Percentiles rank a stretch among this genome's conserved stretches.
These are phyloP conservation scores for Polydrusus pterygomalis DNA, from an alignment of 2,888 invertebrate species.

Conservation along the genomic window DNA sequence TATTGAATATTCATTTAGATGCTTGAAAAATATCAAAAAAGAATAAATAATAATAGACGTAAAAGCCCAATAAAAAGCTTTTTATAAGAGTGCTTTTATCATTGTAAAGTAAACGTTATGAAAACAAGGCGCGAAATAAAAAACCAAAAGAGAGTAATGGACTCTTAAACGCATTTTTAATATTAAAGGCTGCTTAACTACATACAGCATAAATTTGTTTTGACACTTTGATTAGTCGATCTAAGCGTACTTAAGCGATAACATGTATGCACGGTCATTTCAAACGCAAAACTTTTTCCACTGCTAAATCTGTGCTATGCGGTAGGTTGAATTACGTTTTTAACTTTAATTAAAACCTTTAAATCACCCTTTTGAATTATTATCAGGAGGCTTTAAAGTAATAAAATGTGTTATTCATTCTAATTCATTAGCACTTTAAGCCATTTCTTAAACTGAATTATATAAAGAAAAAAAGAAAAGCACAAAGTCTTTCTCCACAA, in stretches of 20 bases:
- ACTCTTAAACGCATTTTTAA: slow-evolving; percentile 31
- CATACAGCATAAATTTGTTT: slow-evolving; percentile 42
- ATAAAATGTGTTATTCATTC: not conserved
- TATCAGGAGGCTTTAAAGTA: slow-evolving; percentile 11
- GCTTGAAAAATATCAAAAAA: too few species aligned
- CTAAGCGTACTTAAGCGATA: slow-evolving; percentile 13
- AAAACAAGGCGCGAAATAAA: too few species aligned
- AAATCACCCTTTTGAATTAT: slow-evolving; percentile 27
- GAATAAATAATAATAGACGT: too few species aligned
- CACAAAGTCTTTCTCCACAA: too few species aligned
- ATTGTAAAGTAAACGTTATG: too few species aligned
- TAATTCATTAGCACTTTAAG: too few species aligned
- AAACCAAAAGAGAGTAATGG: not conserved
- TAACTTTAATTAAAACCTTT: slow-evolving; percentile 39
- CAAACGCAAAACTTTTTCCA: slow-evolving; percentile 41
- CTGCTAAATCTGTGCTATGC: slow-evolving; percentile 37
- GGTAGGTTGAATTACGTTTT: slow-evolving; percentile 35
- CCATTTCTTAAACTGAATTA: too few species aligned
- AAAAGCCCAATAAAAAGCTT: too few species aligned
- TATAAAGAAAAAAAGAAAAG: too few species aligned
- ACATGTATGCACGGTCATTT: slow-evolving; percentile 38
- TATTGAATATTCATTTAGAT: too few species aligned
- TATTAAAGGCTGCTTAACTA: slow-evolving; percentile 41
- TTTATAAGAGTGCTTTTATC: too few species aligned
- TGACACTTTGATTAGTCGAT: slow-evolving; percentile 47